Percentiles rank a stretch among this genome's conserved stretches.
phyloP scores from a whole-genome alignment of 2,113 vertebrate species.

The Uria lomvia region DNA sequence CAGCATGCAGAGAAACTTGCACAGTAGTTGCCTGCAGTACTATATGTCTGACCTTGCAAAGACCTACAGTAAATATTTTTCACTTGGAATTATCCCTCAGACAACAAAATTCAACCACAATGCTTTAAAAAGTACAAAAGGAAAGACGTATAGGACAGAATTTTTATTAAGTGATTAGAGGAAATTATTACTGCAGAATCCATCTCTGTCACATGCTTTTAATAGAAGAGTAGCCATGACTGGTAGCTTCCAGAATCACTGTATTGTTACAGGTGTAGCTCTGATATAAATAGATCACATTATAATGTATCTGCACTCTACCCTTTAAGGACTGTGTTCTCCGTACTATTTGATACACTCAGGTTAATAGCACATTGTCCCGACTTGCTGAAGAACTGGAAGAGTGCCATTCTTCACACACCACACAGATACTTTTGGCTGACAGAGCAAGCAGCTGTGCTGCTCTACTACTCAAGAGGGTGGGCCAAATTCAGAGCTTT shows the following conservation, averaged over 20 bases:
- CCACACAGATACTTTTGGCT: not conserved
- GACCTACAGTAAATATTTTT: not conserved
- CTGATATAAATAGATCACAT: not conserved
- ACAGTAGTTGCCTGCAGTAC: not conserved
- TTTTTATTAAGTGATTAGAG: not conserved
- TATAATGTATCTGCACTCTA: not conserved
- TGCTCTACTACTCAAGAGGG: not conserved
- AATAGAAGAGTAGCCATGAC: not conserved
- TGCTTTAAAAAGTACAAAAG: not conserved
- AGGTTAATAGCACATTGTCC: conserved; percentile 27
- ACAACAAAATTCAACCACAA: not conserved
- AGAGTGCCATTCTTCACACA: not conserved
- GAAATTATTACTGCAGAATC: not conserved
- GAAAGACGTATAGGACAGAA: not conserved
- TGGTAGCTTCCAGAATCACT: conserved; percentile 1
- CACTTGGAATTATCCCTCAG: not conserved
- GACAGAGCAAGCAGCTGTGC: not conserved
- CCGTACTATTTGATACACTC: not conserved
- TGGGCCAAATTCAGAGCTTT: not conserved
- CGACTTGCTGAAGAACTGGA: not conserved
- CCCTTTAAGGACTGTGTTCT: not conserved
- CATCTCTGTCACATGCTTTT: not conserved
- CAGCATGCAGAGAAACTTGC: not conserved
- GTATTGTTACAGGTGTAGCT: not conserved
- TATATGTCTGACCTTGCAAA: not conserved